Percentiles rank a stretch among this genome's conserved stretches.
Conservation (phyloP, 2,113 vertebrate species). For the Laticauda laticaudata region DNA sequence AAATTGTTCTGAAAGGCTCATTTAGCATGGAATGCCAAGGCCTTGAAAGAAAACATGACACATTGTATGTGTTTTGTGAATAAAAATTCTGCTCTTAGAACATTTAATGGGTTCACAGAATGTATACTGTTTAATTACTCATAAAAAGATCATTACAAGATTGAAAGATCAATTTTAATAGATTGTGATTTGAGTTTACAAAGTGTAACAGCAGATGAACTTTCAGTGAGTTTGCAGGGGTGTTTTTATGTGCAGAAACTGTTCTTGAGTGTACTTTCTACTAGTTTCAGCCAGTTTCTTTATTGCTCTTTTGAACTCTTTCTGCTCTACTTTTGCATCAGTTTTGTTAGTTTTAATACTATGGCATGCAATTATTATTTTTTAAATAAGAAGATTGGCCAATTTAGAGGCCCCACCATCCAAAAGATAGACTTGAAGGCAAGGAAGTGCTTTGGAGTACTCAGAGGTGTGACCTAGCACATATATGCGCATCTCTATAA, state of each 20-base stretch:
- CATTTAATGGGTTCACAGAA: slow-evolving; percentile 22
- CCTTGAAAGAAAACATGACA: slow-evolving; percentile 31
- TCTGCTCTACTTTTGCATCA: neutral
- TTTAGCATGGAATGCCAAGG: slow-evolving; percentile 38
- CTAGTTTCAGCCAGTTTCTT: neutral
- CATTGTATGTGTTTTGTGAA: slow-evolving; percentile 7
- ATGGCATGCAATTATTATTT: neutral
- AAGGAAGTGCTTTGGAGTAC: neutral
- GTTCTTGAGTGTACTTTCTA: neutral
- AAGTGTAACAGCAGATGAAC: slow-evolving; percentile 28
- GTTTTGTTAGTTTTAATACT: neutral
- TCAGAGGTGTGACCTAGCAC: neutral
- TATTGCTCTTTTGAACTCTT: neutral
- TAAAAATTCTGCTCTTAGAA: slow-evolving; percentile 30
- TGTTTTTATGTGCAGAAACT: neutral
- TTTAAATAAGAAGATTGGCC: neutral
- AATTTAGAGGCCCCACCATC: neutral
- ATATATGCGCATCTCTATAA: neutral
- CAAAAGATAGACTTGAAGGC: neutral
- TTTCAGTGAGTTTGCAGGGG: neutral
- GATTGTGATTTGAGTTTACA: slow-evolving; percentile 31
- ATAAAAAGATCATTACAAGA: slow-evolving; percentile 32
- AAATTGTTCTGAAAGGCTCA: slow-evolving; percentile 52
- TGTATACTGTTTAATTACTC: slow-evolving; percentile 25
- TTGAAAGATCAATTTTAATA: slow-evolving; percentile 31